These are phyloP conservation scores for Ips typographus DNA, from an alignment of 1,140 invertebrate species.

Conservation along the genomic window DNA sequence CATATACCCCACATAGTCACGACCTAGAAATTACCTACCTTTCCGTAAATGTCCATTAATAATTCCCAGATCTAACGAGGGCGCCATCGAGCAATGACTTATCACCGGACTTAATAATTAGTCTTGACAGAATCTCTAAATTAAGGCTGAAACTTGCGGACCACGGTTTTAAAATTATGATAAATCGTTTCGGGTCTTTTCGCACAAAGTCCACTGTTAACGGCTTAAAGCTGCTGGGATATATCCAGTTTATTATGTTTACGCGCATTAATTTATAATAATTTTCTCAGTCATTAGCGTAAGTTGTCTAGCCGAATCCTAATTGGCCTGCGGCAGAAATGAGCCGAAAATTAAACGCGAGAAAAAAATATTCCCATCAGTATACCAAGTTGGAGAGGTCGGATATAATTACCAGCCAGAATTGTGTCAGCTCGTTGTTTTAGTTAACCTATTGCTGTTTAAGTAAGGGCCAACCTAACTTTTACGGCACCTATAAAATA, in stretches of 20 bases:
- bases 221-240: neutral
- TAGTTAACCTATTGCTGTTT: too few relatives aligned
- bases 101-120: conserved; percentile 32
- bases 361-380: too few relatives aligned
- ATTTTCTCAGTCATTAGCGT: conserved; percentile 9
- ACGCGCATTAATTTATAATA: conserved; percentile 17
- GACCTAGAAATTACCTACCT: neutral
- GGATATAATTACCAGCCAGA: too few relatives aligned
- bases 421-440: too few relatives aligned
- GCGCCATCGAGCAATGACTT: conserved; percentile 13
- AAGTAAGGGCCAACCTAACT: too few relatives aligned
- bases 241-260: too few relatives aligned
- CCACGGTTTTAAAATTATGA: conserved; percentile 31
- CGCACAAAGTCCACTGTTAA: conserved; percentile 22
- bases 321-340: too few relatives aligned
- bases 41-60: conserved; percentile 13
- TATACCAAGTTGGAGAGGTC: too few relatives aligned
- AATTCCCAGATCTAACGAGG: conserved; percentile 2
- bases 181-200: conserved; percentile 25
- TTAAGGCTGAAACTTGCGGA: conserved; percentile 19
- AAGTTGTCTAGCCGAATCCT: too few relatives aligned
- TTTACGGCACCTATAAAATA: too few relatives aligned
- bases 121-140: conserved; percentile 26
- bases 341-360: too few relatives aligned
- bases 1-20: too few relatives aligned